Percentiles rank a stretch among this genome's conserved stretches.
These are phyloP conservation scores for Eurytoma californica DNA, from an alignment of 2,888 invertebrate genomes.

Conservation along the genomic window DNA sequence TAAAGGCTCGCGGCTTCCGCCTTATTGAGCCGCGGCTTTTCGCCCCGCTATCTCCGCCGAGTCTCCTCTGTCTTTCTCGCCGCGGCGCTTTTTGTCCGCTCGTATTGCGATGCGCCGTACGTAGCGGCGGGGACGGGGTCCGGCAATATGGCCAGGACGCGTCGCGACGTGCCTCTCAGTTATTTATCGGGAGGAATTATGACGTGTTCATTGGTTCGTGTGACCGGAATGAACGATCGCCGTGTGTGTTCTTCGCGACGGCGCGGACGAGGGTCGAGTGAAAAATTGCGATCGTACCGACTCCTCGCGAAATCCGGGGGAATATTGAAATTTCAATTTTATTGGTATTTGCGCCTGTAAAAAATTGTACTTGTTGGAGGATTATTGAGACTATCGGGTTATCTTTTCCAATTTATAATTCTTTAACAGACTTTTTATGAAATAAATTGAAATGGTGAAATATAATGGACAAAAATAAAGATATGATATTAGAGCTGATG, in stretches of 20 bases:
- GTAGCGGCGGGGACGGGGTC: neutral
- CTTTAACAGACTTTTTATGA: too few relatives aligned
- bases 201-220: constrained; percentile 28
- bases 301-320: neutral
- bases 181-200: constrained; percentile 43
- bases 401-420: too few relatives aligned
- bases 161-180: constrained; percentile 23
- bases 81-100: neutral
- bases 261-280: constrained; percentile 5
- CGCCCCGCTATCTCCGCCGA: neutral
- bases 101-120: constrained; percentile 36
- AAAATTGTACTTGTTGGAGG: too few relatives aligned
- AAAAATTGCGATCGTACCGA: constrained; percentile 17
- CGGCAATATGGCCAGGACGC: constrained; percentile 24
- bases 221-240: constrained; percentile 26
- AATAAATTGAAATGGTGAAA: too few relatives aligned
- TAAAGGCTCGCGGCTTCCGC: constrained; percentile 45
- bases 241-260: neutral
- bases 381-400: too few relatives aligned
- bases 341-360: too few relatives aligned
- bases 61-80: neutral
- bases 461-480: too few relatives aligned
- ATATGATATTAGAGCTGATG: too few relatives aligned
- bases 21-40: constrained; percentile 55
- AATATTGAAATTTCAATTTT: too few relatives aligned